Evolutionary conservation across 2,888 invertebrate genomes (phyloP).

Genomic region (Xanthostigma xanthostigma): DNA sequence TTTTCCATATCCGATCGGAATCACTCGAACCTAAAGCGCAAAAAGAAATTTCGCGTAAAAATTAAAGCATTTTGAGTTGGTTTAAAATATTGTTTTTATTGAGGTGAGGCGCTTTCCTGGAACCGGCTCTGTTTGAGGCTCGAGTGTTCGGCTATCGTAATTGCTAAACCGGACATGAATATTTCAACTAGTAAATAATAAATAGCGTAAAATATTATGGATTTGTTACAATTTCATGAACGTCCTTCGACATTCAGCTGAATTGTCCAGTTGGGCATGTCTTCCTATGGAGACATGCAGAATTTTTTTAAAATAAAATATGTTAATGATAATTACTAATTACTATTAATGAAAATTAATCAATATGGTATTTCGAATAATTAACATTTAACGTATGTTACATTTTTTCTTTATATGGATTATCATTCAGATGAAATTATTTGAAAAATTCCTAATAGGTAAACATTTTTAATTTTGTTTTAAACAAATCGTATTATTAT

Average conservation of each 20-base stretch:
- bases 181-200: conserved; percentile 5
- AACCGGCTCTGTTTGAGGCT: too few relatives aligned
- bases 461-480: too few relatives aligned
- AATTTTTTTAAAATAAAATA: background rate
- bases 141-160: too few relatives aligned
- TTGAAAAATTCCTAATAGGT: too few relatives aligned
- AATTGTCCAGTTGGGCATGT: background rate
- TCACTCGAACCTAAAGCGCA: too few relatives aligned
- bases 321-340: background rate
- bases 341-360: conserved; percentile 8
- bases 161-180: too few relatives aligned
- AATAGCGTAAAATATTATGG: background rate
- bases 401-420: conserved; percentile 11
- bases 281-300: background rate
- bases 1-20: too few relatives aligned
- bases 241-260: background rate
- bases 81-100: too few relatives aligned
- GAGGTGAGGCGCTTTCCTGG: too few relatives aligned
- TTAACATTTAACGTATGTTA: conserved; percentile 12
- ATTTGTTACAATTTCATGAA: background rate
- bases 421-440: conserved; percentile 5
- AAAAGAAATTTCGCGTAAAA: too few relatives aligned
- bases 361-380: conserved; percentile 14
- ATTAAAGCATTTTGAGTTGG: too few relatives aligned
- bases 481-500: too few relatives aligned